Conservation (phyloP, 2,888 invertebrate genomes). For the Macroteleia sp. region DNA sequence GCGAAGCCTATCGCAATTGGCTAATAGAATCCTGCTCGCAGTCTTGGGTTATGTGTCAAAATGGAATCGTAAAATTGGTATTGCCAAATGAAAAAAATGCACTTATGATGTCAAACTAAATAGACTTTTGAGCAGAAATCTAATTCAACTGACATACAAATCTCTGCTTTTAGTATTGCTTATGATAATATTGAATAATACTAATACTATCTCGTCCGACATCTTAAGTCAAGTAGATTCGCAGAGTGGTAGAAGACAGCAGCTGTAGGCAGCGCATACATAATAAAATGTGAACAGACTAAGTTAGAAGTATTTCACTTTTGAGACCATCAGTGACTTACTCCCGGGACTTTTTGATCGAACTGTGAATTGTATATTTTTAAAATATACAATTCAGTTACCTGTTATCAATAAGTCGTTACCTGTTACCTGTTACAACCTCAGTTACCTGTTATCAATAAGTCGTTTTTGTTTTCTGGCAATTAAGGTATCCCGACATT, state of each 20-base stretch:
- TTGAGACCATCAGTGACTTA: too few relatives aligned
- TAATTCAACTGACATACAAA: constrained; percentile 21
- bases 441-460: too few relatives aligned
- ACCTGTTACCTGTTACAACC: too few relatives aligned
- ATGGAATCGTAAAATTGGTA: background rate
- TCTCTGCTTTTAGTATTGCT: constrained; percentile 14
- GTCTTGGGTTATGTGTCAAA: background rate
- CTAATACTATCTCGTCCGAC: constrained; percentile 40
- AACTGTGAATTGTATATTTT: too few relatives aligned
- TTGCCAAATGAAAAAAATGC: too few relatives aligned
- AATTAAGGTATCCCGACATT: too few relatives aligned
- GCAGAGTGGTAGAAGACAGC: constrained; percentile 77
- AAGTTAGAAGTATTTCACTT: too few relatives aligned
- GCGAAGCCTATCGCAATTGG: background rate
- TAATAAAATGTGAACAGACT: constrained; percentile 82
- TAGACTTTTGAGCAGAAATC: constrained; percentile 40
- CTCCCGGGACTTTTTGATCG: too few relatives aligned
- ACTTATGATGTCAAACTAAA: background rate
- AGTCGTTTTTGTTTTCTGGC: too few relatives aligned
- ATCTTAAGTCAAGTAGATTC: constrained; percentile 64
- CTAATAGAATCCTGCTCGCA: constrained; percentile 50
- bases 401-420: too few relatives aligned
- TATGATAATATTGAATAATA: constrained; percentile 28
- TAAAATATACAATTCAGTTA: too few relatives aligned
- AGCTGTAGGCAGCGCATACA: constrained; percentile 78